Conservation (phyloP, 2,797 vertebrate species). For the Neopelma chrysocephalum region DNA sequence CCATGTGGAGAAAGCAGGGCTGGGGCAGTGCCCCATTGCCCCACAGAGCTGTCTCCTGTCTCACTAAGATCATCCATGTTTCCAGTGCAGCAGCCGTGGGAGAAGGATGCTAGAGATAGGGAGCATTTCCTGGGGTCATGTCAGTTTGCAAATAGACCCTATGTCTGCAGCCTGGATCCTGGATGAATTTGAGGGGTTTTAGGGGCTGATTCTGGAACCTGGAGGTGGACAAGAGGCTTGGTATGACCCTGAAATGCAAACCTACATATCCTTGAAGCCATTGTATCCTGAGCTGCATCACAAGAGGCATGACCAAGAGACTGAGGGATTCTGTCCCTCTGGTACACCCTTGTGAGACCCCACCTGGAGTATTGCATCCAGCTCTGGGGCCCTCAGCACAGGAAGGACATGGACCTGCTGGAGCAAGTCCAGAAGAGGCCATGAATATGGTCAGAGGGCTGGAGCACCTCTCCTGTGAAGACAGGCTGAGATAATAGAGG, state of each 20-base stretch:
- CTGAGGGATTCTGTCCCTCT: neutral
- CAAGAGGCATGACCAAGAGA: neutral
- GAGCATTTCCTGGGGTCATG: too few species aligned
- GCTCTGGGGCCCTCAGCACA: neutral
- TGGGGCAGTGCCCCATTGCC: neutral
- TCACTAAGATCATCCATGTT: neutral
- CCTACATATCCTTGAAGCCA: neutral
- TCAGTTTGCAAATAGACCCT: neutral
- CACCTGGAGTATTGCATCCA: neutral
- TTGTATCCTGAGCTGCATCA: neutral
- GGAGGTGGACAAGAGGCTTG: neutral
- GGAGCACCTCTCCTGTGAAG: neutral
- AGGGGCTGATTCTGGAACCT: neutral
- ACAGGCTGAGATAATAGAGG: neutral
- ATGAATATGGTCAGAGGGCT: neutral
- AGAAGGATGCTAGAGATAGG: neutral
- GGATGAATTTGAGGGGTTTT: neutral
- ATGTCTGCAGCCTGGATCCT: neutral
- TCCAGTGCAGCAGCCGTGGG: neutral
- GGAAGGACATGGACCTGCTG: neutral
- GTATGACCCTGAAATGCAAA: neutral
- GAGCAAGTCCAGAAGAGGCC: neutral
- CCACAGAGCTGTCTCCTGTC: neutral
- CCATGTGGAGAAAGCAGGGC: fast-evolving
- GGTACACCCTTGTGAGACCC: neutral